phyloP scores from a whole-genome alignment of 2,888 invertebrate genomes.

The Archips xylosteana region DNA sequence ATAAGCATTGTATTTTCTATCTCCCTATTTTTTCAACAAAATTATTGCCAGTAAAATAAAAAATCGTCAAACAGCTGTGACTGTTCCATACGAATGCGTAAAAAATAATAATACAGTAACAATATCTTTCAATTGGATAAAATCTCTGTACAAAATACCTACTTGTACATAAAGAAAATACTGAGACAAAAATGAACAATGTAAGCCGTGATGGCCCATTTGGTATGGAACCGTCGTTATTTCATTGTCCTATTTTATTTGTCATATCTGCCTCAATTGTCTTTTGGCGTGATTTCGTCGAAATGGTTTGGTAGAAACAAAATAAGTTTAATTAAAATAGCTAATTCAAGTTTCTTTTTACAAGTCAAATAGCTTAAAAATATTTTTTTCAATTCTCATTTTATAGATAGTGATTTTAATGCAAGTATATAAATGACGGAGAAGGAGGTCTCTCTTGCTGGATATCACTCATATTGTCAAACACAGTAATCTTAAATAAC shows the following conservation, averaged over 20 bases:
- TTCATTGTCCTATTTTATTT: conserved; percentile 23
- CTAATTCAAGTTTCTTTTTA: background rate
- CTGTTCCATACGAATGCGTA: background rate
- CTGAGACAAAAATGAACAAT: conserved; percentile 29
- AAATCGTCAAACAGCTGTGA: background rate
- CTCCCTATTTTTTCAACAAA: background rate
- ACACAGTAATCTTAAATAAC: too few species aligned
- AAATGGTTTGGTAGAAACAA: background rate
- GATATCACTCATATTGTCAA: too few species aligned
- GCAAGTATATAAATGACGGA: too few species aligned
- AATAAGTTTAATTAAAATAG: background rate
- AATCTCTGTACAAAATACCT: conserved; percentile 26
- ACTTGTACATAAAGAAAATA: conserved; percentile 24
- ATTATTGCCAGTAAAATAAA: background rate
- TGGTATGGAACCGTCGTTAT: conserved; percentile 32
- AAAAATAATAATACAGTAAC: conserved; percentile 10
- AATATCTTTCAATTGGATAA: conserved; percentile 13
- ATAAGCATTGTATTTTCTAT: background rate
- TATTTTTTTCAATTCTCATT: too few species aligned
- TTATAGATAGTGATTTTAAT: too few species aligned
- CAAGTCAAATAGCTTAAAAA: too few species aligned
- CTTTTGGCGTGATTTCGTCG: background rate
- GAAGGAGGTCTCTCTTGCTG: too few species aligned
- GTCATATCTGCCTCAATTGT: conserved; percentile 20
- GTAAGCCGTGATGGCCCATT: conserved; percentile 31